These are phyloP conservation scores for Pollimyrus isidori DNA, from an alignment of 2,113 vertebrate genomes.

Conservation along the genomic window DNA sequence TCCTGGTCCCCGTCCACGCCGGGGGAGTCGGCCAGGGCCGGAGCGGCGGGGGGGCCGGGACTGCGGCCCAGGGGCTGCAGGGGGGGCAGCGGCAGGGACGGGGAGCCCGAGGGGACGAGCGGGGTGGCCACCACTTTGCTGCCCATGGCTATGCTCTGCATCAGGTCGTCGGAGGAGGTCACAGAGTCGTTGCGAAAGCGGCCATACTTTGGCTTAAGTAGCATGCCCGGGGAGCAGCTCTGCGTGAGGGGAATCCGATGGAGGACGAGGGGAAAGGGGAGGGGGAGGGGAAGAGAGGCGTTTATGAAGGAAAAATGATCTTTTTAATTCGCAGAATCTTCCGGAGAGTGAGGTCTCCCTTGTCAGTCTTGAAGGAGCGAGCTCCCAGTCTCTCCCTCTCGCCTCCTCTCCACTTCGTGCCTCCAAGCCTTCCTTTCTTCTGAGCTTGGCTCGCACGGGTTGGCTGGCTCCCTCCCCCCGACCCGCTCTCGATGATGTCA, in stretches of 20 bases:
- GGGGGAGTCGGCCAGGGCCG: slow-evolving; percentile 60
- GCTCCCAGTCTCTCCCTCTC: slow-evolving; percentile 48
- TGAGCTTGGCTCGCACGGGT: slow-evolving; percentile 27
- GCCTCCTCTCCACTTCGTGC: slow-evolving; percentile 39
- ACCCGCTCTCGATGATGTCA: slow-evolving; percentile 67
- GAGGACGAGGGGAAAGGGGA: slow-evolving; percentile 33
- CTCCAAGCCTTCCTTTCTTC: slow-evolving; percentile 43
- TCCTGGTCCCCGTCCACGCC: slow-evolving; percentile 73
- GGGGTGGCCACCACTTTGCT: slow-evolving; percentile 66
- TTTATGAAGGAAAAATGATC: slow-evolving; percentile 29
- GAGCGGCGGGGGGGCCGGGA: slow-evolving; percentile 48
- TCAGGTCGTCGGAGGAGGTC: slow-evolving; percentile 73
- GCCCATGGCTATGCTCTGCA: slow-evolving; percentile 72
- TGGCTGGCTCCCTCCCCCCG: slow-evolving; percentile 25
- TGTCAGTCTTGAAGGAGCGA: slow-evolving; percentile 34
- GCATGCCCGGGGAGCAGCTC: slow-evolving; percentile 68
- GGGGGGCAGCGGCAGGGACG: slow-evolving; percentile 54
- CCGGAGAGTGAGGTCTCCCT: slow-evolving; percentile 43
- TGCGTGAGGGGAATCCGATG: slow-evolving; percentile 37
- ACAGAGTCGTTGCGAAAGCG: slow-evolving; percentile 78
- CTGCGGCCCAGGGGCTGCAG: slow-evolving; percentile 53
- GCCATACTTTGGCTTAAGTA: slow-evolving; percentile 80
- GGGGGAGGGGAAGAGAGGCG: slow-evolving; percentile 35
- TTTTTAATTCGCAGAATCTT: slow-evolving; percentile 32
- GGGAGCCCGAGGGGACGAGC: slow-evolving; percentile 55